Percentiles rank a stretch among this genome's conserved stretches.
Conservation (phyloP, 2,888 invertebrate species). For the Colletes collaris region DNA sequence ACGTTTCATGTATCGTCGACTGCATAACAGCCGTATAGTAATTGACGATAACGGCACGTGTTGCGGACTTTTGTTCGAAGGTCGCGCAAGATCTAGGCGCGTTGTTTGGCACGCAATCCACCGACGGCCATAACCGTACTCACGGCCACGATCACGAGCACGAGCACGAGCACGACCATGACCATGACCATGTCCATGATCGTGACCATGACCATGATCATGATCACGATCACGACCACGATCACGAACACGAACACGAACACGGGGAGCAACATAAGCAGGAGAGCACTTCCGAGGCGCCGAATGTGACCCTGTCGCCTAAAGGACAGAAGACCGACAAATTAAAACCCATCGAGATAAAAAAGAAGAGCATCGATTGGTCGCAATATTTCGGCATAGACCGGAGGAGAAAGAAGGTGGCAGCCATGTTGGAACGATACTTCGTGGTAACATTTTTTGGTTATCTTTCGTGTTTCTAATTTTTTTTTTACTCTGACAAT, state of each 20-base stretch:
- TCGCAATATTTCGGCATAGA: conserved; percentile 94
- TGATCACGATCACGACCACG: conserved; percentile 71
- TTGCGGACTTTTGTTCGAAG: conserved; percentile 55
- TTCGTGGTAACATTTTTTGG: conserved; percentile 81
- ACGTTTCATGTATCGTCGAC: background rate
- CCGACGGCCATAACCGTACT: conserved; percentile 81
- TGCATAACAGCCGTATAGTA: background rate
- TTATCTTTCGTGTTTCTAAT: too few species aligned
- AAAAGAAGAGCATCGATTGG: conserved; percentile 94
- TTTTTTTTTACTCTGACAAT: too few species aligned
- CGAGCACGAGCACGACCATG: conserved; percentile 72
- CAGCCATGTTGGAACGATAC: conserved; percentile 84
- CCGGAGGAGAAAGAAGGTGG: conserved; percentile 88
- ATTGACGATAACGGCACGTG: too few species aligned
- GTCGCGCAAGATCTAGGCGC: conserved; percentile 81
- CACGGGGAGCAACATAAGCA: conserved; percentile 65
- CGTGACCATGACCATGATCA: conserved; percentile 63
- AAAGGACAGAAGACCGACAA: conserved; percentile 65
- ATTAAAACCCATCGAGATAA: conserved; percentile 84
- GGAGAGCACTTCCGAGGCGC: conserved; percentile 80
- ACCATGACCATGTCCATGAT: conserved; percentile 72
- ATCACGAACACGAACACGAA: conserved; percentile 73
- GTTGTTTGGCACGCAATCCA: conserved; percentile 89
- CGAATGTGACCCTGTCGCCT: conserved; percentile 50
- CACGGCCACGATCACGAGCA: conserved; percentile 65